phyloP scores from a whole-genome alignment of 1,140 invertebrate species.

The Drosophila gunungcola region DNA sequence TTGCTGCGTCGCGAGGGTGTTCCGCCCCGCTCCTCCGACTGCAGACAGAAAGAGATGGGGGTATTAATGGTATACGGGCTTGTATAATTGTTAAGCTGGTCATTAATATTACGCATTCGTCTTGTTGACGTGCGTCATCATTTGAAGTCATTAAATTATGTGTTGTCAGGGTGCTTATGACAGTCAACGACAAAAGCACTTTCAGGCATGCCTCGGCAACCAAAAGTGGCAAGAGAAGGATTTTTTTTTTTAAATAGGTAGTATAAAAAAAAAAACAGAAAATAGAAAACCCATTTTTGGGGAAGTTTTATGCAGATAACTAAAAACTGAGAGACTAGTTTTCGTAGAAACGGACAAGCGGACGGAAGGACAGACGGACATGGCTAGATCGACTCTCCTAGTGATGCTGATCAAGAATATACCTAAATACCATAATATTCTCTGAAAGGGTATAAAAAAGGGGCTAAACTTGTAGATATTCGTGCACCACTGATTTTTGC shows the following conservation, averaged over 20 bases:
- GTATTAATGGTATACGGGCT: conserved; percentile 5
- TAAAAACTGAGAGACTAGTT: too few relatives aligned
- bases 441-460: too few relatives aligned
- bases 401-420: too few relatives aligned
- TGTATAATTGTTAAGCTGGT: conserved; percentile 73
- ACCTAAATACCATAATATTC: too few relatives aligned
- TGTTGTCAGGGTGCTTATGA: conserved; percentile 52
- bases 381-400: too few relatives aligned
- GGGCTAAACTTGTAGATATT: neutral
- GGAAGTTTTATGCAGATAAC: too few relatives aligned
- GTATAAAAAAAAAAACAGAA: too few relatives aligned
- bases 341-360: too few relatives aligned
- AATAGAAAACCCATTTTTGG: too few relatives aligned
- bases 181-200: conserved; percentile 41
- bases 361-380: too few relatives aligned
- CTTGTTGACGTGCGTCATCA: conserved; percentile 63
- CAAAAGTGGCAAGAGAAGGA: neutral
- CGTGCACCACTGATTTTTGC: conserved; percentile 14
- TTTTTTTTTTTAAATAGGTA: neutral
- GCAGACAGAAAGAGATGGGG: conserved; percentile 31
- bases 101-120: conserved; percentile 75
- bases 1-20: conserved; percentile 88
- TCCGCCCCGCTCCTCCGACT: conserved; percentile 86
- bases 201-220: neutral
- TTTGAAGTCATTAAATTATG: conserved; percentile 72